phyloP scores from a whole-genome alignment of 2,888 invertebrate species.

The Achlya flavicornis region DNA sequence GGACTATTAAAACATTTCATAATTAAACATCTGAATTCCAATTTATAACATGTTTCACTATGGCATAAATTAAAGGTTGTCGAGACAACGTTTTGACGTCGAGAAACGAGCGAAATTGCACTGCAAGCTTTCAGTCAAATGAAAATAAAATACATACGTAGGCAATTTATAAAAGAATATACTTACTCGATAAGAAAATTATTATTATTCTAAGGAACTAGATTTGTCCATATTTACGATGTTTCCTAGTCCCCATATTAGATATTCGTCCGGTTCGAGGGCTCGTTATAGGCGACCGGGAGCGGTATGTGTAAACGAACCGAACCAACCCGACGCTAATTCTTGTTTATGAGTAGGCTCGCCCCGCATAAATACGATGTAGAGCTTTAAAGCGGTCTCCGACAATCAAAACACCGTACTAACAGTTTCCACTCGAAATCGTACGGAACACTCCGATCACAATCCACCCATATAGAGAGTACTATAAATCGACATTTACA shows the following conservation, averaged over 20 bases:
- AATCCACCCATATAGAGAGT: constrained; percentile 50
- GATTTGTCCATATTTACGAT: constrained; percentile 68
- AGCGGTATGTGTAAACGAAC: constrained; percentile 81
- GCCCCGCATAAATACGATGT: constrained; percentile 62
- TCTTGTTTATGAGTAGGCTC: constrained; percentile 78
- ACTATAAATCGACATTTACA: constrained; percentile 50
- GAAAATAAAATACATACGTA: not conserved
- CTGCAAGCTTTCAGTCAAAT: not conserved
- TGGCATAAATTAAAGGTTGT: constrained; percentile 43
- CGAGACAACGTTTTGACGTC: constrained; percentile 15
- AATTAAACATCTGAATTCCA: constrained; percentile 42
- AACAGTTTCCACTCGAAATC: constrained; percentile 52
- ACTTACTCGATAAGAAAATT: constrained; percentile 45
- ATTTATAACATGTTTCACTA: constrained; percentile 30
- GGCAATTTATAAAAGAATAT: not conserved
- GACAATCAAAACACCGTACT: constrained; percentile 62
- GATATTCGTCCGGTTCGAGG: constrained; percentile 49
- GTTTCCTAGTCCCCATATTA: constrained; percentile 73
- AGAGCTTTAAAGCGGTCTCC: constrained; percentile 63
- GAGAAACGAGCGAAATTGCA: constrained; percentile 5
- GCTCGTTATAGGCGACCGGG: constrained; percentile 73
- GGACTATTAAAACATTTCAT: constrained; percentile 41
- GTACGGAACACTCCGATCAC: constrained; percentile 52
- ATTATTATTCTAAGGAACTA: constrained; percentile 51
- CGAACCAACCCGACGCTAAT: constrained; percentile 77